Conservation (phyloP, 2,113 vertebrate species). For the Chionis minor region DNA sequence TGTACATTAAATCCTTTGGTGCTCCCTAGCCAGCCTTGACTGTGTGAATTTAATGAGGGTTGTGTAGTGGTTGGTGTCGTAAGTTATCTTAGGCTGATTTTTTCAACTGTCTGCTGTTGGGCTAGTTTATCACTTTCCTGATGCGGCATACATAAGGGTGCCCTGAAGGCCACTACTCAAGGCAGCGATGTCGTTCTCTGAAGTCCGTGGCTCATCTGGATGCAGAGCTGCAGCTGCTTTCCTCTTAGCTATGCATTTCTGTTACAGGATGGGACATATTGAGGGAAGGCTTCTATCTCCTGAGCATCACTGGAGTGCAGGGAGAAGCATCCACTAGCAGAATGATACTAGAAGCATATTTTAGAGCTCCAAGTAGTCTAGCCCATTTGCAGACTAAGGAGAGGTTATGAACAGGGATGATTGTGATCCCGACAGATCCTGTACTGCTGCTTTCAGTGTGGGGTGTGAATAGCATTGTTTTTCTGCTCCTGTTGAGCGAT, state of each 20-base stretch:
- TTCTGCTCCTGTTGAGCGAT: neutral
- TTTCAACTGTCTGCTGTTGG: neutral
- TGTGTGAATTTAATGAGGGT: slow-evolving; percentile 2
- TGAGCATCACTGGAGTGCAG: neutral
- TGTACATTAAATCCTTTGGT: slow-evolving; percentile 31
- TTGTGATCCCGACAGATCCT: neutral
- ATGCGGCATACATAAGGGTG: neutral
- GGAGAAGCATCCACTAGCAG: neutral
- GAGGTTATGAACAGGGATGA: neutral
- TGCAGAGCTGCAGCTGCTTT: neutral
- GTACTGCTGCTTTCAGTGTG: neutral
- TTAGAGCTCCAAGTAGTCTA: neutral
- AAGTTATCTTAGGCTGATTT: slow-evolving; percentile 19
- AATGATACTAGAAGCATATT: neutral
- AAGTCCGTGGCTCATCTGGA: neutral
- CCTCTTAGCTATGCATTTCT: neutral
- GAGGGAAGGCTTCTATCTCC: neutral
- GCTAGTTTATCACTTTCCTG: neutral
- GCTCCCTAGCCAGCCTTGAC: slow-evolving; percentile 1
- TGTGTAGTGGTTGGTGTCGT: neutral
- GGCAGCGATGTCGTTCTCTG: neutral
- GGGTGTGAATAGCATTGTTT: neutral
- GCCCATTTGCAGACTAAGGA: neutral
- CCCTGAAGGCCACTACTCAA: neutral
- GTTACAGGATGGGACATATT: neutral